These are phyloP conservation scores for Prionailurus bengalensis DNA, from an alignment of 2,113 vertebrate species.

Conservation along the genomic window DNA sequence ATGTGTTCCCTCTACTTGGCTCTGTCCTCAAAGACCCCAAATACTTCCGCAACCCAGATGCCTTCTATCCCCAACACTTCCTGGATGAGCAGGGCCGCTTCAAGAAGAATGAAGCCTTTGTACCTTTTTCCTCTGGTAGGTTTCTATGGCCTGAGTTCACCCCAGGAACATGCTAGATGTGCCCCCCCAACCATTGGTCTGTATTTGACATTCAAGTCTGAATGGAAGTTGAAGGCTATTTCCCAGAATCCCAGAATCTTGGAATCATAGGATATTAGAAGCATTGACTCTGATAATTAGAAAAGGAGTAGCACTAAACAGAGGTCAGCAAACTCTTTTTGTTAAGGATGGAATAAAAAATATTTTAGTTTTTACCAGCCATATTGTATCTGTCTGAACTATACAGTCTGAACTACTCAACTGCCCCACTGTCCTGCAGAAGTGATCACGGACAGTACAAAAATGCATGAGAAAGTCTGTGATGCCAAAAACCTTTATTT, in stretches of 20 bases:
- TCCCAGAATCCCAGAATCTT: neutral
- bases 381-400: neutral
- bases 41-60: slow-evolving; percentile 81
- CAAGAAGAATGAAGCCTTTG: slow-evolving; percentile 85
- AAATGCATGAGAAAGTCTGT: neutral
- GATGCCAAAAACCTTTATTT: neutral
- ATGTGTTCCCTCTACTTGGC: slow-evolving; percentile 81
- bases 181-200: neutral
- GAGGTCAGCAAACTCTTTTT: neutral
- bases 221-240: neutral
- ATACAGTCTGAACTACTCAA: neutral
- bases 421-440: neutral
- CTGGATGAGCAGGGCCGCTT: slow-evolving; percentile 84
- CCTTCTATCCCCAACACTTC: slow-evolving; percentile 85
- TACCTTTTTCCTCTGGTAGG: slow-evolving; percentile 85
- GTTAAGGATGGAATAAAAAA: neutral
- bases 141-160: neutral
- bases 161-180: neutral
- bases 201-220: neutral
- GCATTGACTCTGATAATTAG: neutral
- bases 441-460: neutral
- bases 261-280: neutral
- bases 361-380: neutral
- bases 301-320: neutral
- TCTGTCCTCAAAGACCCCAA: slow-evolving; percentile 82